Percentiles rank a stretch among this genome's conserved stretches.
These are phyloP conservation scores for Chondrilla cf. caribensis DNA, from an alignment of 37 sponge, comb jelly and placozoan genomes.

Conservation along the genomic window DNA sequence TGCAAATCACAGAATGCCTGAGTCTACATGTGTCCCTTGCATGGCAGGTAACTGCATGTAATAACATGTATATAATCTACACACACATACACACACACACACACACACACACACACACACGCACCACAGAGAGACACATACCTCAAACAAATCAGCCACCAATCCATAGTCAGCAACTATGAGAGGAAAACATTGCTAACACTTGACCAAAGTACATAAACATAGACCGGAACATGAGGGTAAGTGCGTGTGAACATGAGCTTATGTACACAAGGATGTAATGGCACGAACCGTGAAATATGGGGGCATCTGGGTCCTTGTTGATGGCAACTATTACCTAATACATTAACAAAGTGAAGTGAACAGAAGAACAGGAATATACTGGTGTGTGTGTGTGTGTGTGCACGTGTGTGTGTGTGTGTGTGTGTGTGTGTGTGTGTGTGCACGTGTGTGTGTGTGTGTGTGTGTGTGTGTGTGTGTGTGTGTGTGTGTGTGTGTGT, in stretches of 20 bases:
- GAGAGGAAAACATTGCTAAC: background rate
- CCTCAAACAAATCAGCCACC: conserved; percentile 98
- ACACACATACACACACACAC: no score
- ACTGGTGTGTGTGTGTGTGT: no score
- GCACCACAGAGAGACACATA: conserved; percentile 2
- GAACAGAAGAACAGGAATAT: background rate
- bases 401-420: no score
- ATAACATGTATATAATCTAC: no score
- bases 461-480: no score
- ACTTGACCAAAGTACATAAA: background rate
- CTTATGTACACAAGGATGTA: background rate
- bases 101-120: no score
- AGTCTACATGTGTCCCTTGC: no score
- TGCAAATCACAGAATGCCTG: no score
- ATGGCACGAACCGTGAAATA: conserved; percentile 81
- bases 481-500: no score
- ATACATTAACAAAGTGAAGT: background rate
- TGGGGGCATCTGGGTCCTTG: conserved; percentile 98
- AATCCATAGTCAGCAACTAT: conserved; percentile 96
- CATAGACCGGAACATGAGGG: background rate
- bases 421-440: no score
- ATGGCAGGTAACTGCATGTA: no score
- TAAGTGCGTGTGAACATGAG: background rate
- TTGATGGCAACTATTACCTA: conserved; percentile 98
- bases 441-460: no score